A percentile compares a stretch with the other conserved stretches of the same genome.
Evolutionary conservation across 2,797 vertebrate species (phyloP).

Genomic region (Malurus leucopterus): DNA sequence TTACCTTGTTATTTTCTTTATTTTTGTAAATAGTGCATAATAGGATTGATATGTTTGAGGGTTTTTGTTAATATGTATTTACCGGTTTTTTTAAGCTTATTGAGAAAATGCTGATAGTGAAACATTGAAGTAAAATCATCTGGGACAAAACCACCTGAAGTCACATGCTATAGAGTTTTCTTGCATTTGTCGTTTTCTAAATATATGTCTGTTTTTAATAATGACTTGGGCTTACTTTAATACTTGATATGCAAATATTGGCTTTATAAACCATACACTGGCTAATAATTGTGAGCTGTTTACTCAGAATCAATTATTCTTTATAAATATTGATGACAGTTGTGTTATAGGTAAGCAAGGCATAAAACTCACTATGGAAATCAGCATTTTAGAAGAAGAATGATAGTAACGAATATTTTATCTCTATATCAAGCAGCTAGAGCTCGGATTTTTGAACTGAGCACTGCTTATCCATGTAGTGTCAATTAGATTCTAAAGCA

Average conservation of each 20-base stretch:
- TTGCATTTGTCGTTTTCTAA: neutral
- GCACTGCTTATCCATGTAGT: neutral
- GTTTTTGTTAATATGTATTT: neutral
- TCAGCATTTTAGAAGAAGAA: neutral
- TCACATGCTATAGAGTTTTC: neutral
- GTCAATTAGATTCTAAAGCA: neutral
- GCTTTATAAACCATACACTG: neutral
- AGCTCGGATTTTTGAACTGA: neutral
- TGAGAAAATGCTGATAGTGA: neutral
- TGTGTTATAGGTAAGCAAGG: neutral
- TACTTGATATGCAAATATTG: neutral
- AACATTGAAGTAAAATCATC: neutral
- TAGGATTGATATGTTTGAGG: neutral
- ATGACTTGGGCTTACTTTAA: neutral
- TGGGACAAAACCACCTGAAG: neutral
- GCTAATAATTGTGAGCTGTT: conserved; percentile 10
- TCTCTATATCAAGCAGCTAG: neutral
- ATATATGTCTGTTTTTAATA: neutral
- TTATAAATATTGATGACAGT: conserved; percentile 13
- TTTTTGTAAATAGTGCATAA: neutral
- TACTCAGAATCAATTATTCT: conserved; percentile 3
- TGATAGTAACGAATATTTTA: neutral
- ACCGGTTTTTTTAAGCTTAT: neutral
- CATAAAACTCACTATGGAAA: neutral
- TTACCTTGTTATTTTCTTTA: neutral